These are phyloP conservation scores for Anodontia alba DNA, from an alignment of 2,888 invertebrate genomes.

Conservation along the genomic window DNA sequence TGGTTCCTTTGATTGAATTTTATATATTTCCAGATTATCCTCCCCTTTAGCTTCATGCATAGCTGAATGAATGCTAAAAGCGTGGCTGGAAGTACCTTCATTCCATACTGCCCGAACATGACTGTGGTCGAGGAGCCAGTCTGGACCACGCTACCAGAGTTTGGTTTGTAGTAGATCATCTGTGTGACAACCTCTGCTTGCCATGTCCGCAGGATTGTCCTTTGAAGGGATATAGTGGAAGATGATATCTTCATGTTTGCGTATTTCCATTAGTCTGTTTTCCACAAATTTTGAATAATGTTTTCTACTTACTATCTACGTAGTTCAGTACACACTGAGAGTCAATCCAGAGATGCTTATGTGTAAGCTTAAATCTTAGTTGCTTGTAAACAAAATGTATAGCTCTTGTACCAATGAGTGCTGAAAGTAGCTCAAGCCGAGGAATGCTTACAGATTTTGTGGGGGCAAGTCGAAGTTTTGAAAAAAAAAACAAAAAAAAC, in stretches of 20 bases:
- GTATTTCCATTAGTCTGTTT: not conserved
- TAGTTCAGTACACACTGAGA: constrained; percentile 4
- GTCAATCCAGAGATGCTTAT: not conserved
- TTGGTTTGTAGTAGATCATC: not conserved
- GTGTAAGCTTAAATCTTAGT: not conserved
- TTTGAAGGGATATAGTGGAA: constrained; percentile 4
- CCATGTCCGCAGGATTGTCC: too few relatives aligned
- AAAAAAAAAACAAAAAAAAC: too few relatives aligned
- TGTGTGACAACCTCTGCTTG: not conserved
- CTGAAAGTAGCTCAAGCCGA: constrained; percentile 16
- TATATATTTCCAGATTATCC: not conserved
- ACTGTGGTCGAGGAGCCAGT: not conserved
- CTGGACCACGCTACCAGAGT: constrained; percentile 6
- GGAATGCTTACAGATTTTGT: constrained; percentile 10
- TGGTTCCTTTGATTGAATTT: not conserved
- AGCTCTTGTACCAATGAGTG: not conserved
- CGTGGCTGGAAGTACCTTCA: not conserved
- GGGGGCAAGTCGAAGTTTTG: constrained; percentile 27
- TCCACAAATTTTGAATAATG: not conserved
- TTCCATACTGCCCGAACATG: constrained; percentile 2
- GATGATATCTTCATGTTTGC: not conserved
- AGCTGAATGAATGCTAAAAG: not conserved
- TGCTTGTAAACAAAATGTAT: not conserved
- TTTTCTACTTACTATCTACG: not conserved
- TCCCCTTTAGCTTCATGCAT: not conserved